phyloP scores from a whole-genome alignment of 2,888 invertebrate genomes.

The Melipona bicolor region DNA sequence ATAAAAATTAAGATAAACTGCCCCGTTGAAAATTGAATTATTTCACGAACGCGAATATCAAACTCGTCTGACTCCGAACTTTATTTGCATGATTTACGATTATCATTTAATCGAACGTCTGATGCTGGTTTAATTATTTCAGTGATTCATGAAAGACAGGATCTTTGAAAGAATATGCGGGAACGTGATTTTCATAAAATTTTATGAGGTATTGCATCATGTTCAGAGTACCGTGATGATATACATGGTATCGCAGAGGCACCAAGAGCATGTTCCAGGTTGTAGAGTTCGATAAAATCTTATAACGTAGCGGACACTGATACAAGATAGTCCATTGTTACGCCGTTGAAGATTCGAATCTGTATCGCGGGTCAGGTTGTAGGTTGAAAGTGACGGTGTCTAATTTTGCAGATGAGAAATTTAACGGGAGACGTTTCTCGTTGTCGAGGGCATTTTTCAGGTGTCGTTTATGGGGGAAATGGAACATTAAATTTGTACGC shows the following conservation, averaged over 20 bases:
- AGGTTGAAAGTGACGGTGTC: not conserved
- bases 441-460: slow-evolving; percentile 3
- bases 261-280: not conserved
- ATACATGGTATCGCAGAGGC: not conserved
- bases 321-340: slow-evolving; percentile 30
- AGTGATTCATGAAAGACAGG: not conserved
- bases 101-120: too few relatives aligned
- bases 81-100: not conserved
- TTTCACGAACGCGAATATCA: not conserved
- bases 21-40: not conserved
- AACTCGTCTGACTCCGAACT: not conserved
- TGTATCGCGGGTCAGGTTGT: slow-evolving; percentile 8
- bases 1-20: slow-evolving; percentile 26
- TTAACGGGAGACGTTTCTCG: not conserved
- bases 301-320: slow-evolving; percentile 10
- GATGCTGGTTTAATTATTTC: not conserved
- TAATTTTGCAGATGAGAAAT: slow-evolving; percentile 11
- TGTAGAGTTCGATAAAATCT: slow-evolving; percentile 17
- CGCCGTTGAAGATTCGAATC: slow-evolving; percentile 20
- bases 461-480: slow-evolving; percentile 10
- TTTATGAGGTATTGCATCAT: too few relatives aligned
- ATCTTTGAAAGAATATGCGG: not conserved
- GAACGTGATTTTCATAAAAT: not conserved
- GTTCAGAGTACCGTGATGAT: slow-evolving; percentile 3
- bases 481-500: slow-evolving; percentile 18